phyloP scores from a whole-genome alignment of 1,140 invertebrate genomes.

The Drosophila miranda region DNA sequence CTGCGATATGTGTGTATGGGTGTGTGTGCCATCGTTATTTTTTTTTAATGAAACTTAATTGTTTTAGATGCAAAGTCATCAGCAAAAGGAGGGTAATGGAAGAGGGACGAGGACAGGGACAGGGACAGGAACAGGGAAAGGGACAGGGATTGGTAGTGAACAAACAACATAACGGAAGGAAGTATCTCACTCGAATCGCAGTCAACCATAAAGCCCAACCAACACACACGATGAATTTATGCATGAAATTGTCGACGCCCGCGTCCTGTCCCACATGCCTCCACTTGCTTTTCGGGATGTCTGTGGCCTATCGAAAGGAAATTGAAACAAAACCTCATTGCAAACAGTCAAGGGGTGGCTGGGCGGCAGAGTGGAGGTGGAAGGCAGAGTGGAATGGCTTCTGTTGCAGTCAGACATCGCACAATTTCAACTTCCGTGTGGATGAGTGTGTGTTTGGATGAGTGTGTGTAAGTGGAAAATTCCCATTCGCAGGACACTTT shows the following conservation, averaged over 20 bases:
- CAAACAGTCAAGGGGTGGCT: conserved; percentile 44
- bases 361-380: not conserved
- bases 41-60: conserved; percentile 79
- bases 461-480: conserved; percentile 18
- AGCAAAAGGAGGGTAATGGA: conserved; percentile 3
- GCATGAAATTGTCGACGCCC: conserved; percentile 80
- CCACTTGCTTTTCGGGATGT: conserved; percentile 49
- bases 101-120: not conserved
- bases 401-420: conserved; percentile 63
- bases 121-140: too few species aligned
- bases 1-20: too few species aligned
- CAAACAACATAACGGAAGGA: conserved; percentile 73
- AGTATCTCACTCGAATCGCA: conserved; percentile 79
- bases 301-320: conserved; percentile 80
- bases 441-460: not conserved
- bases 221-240: conserved; percentile 70
- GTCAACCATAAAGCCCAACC: conserved; percentile 61
- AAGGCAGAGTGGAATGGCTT: not conserved
- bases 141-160: conserved; percentile 10
- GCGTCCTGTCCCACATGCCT: conserved; percentile 52
- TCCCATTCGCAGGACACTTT: conserved; percentile 67
- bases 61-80: conserved; percentile 82
- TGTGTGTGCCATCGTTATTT: not conserved
- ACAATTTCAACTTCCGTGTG: conserved; percentile 63
- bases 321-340: conserved; percentile 81